phyloP scores from a whole-genome alignment of 1,140 invertebrate species.

The Colletes gigas region DNA sequence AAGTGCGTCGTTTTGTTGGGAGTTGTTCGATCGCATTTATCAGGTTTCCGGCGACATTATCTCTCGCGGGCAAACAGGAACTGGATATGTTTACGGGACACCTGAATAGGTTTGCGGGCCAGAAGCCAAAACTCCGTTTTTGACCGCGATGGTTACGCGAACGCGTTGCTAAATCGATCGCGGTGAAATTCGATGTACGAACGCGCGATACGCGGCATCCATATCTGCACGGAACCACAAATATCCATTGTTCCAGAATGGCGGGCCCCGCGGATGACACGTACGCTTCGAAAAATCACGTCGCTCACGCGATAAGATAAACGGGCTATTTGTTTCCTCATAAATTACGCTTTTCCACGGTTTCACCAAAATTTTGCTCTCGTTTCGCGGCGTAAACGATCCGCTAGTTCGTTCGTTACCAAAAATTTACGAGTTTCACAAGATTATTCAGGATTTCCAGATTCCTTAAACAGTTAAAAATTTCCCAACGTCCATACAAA shows the following conservation, averaged over 20 bases:
- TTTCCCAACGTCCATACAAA: too few species aligned
- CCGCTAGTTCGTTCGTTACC: too few species aligned
- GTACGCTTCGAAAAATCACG: neutral
- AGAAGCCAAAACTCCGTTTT: slow-evolving; percentile 17
- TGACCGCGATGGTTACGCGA: neutral
- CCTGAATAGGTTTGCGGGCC: neutral
- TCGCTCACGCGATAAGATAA: slow-evolving; percentile 11
- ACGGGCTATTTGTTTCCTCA: neutral
- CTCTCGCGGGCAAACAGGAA: slow-evolving; percentile 2
- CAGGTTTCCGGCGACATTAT: neutral
- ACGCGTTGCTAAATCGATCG: slow-evolving; percentile 12
- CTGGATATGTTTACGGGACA: slow-evolving; percentile 26
- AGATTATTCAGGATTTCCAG: too few species aligned
- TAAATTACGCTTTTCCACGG: neutral
- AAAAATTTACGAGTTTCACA: too few species aligned
- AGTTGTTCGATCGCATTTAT: neutral
- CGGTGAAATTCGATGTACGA: neutral
- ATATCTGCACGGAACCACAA: slow-evolving; percentile 8
- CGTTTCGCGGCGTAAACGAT: too few species aligned
- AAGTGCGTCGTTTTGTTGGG: neutral
- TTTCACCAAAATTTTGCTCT: too few species aligned
- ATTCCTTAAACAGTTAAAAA: too few species aligned
- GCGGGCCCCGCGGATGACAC: neutral
- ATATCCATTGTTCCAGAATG: neutral
- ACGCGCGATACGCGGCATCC: neutral